Evolutionary conservation across 2,113 vertebrate genomes (phyloP).

Genomic region (Pterophyllum scalare): DNA sequence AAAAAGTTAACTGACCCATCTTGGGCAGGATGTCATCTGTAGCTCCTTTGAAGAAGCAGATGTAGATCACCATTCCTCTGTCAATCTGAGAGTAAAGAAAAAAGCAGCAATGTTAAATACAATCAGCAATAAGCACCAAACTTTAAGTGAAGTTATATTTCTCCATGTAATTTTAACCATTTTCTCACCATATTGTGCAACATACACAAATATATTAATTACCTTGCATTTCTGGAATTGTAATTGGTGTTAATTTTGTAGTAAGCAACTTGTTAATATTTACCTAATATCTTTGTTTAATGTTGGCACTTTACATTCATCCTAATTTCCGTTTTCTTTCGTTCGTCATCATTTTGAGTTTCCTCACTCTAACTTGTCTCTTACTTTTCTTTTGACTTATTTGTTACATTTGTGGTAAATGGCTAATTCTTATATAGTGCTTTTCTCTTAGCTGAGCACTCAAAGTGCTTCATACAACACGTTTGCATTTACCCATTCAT

Average conservation of each 20-base stretch:
- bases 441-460: no score
- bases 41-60: constrained; percentile 96
- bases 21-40: constrained; percentile 88
- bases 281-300: background rate
- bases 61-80: constrained; percentile 91
- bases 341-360: no score
- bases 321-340: no score
- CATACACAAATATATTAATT: background rate
- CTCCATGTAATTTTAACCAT: no score
- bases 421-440: no score
- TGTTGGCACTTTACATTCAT: fast-evolving
- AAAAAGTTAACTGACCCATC: constrained; percentile 84
- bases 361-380: no score
- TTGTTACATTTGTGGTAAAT: no score
- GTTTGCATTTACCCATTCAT: no score
- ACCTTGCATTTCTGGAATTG: background rate
- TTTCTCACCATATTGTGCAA: background rate
- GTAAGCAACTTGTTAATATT: background rate
- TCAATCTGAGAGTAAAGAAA: constrained; percentile 81
- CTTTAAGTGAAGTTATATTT: background rate
- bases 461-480: no score
- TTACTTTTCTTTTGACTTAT: no score
- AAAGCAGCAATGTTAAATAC: background rate
- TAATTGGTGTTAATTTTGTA: background rate
- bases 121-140: background rate